These are phyloP conservation scores for Callimorpha dominula DNA, from an alignment of 2,888 invertebrate genomes.

Conservation along the genomic window DNA sequence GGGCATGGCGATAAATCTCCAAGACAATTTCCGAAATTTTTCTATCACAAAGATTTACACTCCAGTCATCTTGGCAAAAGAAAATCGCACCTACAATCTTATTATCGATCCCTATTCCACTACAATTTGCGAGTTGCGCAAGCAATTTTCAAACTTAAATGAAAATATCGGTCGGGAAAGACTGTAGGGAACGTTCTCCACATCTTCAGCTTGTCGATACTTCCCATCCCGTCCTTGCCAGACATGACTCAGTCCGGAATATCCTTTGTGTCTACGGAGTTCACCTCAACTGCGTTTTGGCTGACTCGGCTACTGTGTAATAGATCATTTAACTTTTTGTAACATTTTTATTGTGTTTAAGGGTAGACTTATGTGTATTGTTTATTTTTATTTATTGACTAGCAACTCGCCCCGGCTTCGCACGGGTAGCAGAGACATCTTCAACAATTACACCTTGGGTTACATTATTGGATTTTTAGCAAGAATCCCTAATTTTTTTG, in stretches of 20 bases:
- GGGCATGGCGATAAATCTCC: slow-evolving; percentile 69
- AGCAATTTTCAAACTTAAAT: slow-evolving; percentile 86
- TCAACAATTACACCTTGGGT: too few species aligned
- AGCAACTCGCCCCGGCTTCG: too few species aligned
- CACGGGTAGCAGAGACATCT: too few species aligned
- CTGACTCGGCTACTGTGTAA: background rate
- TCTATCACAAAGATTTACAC: slow-evolving; percentile 83
- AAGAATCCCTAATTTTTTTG: too few species aligned
- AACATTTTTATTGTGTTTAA: background rate
- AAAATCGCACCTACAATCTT: slow-evolving; percentile 83
- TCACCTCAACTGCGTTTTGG: slow-evolving; percentile 31
- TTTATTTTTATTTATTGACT: background rate
- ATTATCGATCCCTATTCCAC: slow-evolving; percentile 85
- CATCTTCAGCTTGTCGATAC: slow-evolving; percentile 47
- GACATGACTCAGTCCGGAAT: slow-evolving; percentile 42
- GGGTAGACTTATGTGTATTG: background rate
- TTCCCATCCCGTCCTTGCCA: slow-evolving; percentile 44
- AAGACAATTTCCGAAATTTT: slow-evolving; percentile 85
- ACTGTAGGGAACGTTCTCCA: slow-evolving; percentile 55
- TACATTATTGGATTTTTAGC: too few species aligned
- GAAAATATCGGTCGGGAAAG: slow-evolving; percentile 79
- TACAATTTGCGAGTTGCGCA: slow-evolving; percentile 81
- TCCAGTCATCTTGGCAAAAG: slow-evolving; percentile 75
- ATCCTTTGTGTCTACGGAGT: slow-evolving; percentile 44
- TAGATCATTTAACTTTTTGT: background rate